A percentile compares a stretch with the other conserved stretches of the same genome.
These are phyloP conservation scores for Spinus olivaceus DNA, from an alignment of 2,797 vertebrate species.

Conservation along the genomic window DNA sequence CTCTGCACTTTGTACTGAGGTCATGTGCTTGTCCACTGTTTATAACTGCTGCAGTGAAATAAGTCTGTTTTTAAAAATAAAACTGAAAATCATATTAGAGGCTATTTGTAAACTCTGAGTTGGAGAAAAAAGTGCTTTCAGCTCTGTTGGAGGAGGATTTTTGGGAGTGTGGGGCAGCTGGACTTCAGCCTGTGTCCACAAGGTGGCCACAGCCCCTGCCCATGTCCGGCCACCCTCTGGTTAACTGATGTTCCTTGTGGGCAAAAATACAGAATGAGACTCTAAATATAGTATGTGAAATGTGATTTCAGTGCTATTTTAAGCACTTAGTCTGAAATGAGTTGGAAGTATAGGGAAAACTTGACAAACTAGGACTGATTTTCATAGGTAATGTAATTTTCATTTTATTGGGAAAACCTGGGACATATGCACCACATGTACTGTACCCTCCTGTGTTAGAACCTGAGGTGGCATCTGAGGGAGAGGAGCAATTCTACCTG, in stretches of 20 bases:
- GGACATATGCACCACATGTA: not conserved
- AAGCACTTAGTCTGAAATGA: not conserved
- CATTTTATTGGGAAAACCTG: not conserved
- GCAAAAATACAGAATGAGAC: fast-evolving
- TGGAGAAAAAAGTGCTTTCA: not conserved
- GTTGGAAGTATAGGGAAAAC: not conserved
- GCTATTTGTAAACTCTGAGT: not conserved
- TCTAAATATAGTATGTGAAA: not conserved
- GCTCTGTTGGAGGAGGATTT: not conserved
- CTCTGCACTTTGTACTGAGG: not conserved
- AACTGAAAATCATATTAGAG: not conserved
- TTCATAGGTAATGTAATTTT: not conserved
- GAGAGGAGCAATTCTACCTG: not conserved
- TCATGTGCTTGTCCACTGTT: not conserved
- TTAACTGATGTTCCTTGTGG: not conserved
- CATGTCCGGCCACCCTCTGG: fast-evolving
- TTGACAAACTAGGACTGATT: fast-evolving
- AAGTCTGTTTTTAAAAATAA: not conserved
- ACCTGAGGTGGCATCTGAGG: not conserved
- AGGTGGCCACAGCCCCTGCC: not conserved
- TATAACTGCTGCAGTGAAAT: fast-evolving
- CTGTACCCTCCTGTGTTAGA: fast-evolving
- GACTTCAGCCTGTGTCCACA: not conserved
- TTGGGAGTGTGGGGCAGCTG: fast-evolving
- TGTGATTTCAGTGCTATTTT: not conserved